Percentiles rank a stretch among this genome's conserved stretches.
Conservation (phyloP, 64 coral and sea anemone species). For the Montipora sp. region DNA sequence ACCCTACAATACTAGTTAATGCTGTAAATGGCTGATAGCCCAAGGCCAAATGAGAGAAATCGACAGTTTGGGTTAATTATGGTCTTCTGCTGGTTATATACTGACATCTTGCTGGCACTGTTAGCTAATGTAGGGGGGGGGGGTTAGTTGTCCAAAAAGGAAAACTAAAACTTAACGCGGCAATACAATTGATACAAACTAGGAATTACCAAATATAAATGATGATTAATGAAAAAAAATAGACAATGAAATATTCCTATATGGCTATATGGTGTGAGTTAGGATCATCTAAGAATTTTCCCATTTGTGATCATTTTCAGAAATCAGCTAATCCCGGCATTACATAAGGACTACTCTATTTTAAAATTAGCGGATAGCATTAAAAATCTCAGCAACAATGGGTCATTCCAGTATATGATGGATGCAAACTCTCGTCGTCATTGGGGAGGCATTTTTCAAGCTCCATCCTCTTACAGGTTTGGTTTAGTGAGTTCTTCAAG, state of each 20-base stretch:
- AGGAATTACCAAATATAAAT: too few relatives aligned
- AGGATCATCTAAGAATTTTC: background rate
- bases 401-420: conserved; percentile 81
- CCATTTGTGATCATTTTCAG: conserved; percentile 22
- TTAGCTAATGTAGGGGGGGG: too few relatives aligned
- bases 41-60: too few relatives aligned
- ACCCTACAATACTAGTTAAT: too few relatives aligned
- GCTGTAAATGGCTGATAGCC: too few relatives aligned
- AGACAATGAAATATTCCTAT: background rate
- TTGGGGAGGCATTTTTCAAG: conserved; percentile 82
- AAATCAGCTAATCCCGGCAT: conserved; percentile 47
- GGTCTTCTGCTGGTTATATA: too few relatives aligned
- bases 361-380: conserved; percentile 75
- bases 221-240: background rate
- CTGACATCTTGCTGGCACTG: too few relatives aligned
- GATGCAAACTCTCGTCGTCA: conserved; percentile 70
- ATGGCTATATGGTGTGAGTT: background rate
- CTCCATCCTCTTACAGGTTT: conserved; percentile 78
- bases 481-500: background rate
- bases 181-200: too few relatives aligned
- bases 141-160: too few relatives aligned
- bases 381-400: conserved; percentile 65
- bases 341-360: conserved; percentile 77
- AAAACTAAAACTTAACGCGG: too few relatives aligned
- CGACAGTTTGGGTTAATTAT: too few relatives aligned